Percentiles rank a stretch among this genome's conserved stretches.
Conservation (phyloP, 1,140 invertebrate genomes). For the Drosophila eugracilis region DNA sequence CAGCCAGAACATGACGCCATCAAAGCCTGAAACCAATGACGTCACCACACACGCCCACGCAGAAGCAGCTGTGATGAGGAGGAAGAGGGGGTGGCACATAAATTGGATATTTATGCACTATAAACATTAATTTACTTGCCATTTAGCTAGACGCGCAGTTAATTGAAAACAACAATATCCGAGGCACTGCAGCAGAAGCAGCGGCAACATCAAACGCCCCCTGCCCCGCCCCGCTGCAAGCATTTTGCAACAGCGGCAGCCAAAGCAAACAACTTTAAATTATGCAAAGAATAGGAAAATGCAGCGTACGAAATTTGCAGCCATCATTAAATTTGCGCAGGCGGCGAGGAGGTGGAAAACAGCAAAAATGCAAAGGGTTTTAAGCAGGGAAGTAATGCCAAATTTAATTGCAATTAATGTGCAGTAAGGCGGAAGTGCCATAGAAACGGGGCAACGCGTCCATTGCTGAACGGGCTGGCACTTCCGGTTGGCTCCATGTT, state of each 20-base stretch:
- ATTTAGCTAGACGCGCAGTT: constrained; percentile 75
- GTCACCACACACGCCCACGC: constrained; percentile 10
- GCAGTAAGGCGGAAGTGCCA: constrained; percentile 70
- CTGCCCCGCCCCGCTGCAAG: not conserved
- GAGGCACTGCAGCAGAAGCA: constrained; percentile 29
- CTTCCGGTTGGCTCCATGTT: constrained; percentile 65
- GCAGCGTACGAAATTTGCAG: constrained; percentile 65
- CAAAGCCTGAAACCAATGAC: not conserved
- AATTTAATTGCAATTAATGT: constrained; percentile 82
- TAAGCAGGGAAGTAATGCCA: constrained; percentile 52
- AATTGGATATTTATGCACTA: constrained; percentile 78
- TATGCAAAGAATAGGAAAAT: constrained; percentile 70
- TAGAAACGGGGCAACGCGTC: constrained; percentile 48
- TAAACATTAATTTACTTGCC: constrained; percentile 80
- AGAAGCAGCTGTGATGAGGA: not conserved
- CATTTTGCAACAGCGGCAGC: constrained; percentile 20
- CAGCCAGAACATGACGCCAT: constrained; percentile 33
- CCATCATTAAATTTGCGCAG: constrained; percentile 50
- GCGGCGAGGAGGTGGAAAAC: not conserved
- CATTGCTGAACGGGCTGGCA: constrained; percentile 49
- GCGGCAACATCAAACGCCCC: constrained; percentile 21
- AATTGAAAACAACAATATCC: constrained; percentile 75
- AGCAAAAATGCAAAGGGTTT: not conserved
- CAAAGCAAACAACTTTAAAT: constrained; percentile 70
- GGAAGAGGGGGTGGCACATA: constrained; percentile 29